Conservation (phyloP, 2,888 invertebrate genomes). For the Buathra laborator region DNA sequence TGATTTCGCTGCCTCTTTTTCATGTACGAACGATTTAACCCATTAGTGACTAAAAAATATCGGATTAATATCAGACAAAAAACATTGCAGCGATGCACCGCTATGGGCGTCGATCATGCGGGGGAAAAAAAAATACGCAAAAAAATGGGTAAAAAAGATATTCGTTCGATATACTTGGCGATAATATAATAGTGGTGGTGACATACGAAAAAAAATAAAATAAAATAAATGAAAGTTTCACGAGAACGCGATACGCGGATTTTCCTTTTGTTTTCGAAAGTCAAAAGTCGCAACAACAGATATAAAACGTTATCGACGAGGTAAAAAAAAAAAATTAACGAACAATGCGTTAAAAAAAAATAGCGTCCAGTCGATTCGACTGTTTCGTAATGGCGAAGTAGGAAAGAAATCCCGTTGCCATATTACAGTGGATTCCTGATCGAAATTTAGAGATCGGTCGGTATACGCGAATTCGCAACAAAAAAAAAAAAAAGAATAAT, state of each 20-base stretch:
- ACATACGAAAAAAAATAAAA: no score
- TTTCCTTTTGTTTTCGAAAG: background rate
- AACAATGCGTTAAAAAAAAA: background rate
- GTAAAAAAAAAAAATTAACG: background rate
- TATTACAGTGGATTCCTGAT: background rate
- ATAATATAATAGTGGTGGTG: no score
- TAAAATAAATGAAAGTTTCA: no score
- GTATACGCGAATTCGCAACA: background rate
- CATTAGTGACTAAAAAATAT: conserved; percentile 7
- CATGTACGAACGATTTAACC: conserved; percentile 1
- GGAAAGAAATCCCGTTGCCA: background rate
- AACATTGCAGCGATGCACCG: background rate
- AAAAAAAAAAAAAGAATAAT: conserved; percentile 16
- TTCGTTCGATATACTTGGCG: no score
- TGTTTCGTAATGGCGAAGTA: background rate
- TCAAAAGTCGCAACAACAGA: background rate
- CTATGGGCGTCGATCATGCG: background rate
- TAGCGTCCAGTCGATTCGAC: background rate
- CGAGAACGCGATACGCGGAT: background rate
- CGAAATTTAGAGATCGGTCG: conserved; percentile 5
- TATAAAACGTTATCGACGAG: background rate
- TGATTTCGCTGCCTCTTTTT: background rate
- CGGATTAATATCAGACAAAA: conserved; percentile 2
- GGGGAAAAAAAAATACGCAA: no score
- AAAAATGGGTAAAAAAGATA: no score